Evolutionary conservation across 2,797 vertebrate genomes (phyloP).

Genomic region (Podargus strigoides): DNA sequence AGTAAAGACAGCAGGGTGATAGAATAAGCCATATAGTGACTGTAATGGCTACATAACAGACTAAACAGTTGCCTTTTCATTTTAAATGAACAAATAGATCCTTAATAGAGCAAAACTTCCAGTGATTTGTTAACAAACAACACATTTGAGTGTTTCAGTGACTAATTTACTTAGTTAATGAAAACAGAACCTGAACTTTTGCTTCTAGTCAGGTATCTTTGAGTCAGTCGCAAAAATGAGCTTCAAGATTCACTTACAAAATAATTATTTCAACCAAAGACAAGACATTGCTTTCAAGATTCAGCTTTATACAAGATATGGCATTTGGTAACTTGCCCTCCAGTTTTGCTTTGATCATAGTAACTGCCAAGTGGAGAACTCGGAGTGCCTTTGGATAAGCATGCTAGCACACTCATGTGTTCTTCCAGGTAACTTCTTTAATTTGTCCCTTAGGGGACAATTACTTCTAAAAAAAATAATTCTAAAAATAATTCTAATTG

Average conservation of each 20-base stretch:
- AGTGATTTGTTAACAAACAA: neutral
- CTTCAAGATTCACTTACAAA: neutral
- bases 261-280: neutral
- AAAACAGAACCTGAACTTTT: neutral
- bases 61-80: neutral
- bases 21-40: neutral
- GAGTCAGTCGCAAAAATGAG: neutral
- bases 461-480: neutral
- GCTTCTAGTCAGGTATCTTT: neutral
- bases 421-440: neutral
- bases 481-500: neutral
- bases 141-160: neutral
- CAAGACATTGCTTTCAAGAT: neutral
- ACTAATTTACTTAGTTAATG: neutral
- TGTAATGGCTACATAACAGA: neutral
- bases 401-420: neutral
- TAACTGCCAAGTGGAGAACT: neutral
- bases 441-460: neutral
- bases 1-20: neutral
- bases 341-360: neutral
- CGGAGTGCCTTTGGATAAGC: neutral
- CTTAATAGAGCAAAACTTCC: neutral
- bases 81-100: neutral
- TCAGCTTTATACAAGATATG: neutral
- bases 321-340: neutral